phyloP scores from a whole-genome alignment of 2,888 invertebrate species.

The Acrocyrtus sp. region DNA sequence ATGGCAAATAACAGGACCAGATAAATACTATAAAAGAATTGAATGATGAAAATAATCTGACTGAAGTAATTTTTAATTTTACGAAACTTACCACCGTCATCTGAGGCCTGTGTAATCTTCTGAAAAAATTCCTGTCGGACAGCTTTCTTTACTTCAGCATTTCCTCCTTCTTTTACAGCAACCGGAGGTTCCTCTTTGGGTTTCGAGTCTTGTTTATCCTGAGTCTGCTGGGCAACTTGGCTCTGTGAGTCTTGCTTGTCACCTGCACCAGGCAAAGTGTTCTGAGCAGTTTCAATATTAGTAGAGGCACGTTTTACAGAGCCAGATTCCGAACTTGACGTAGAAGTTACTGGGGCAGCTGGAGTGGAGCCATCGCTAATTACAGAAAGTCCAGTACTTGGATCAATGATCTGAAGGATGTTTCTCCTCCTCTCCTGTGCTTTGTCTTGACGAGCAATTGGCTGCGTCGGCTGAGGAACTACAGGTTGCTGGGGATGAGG shows the following conservation, averaged over 20 bases:
- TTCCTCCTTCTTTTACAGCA: conserved; percentile 23
- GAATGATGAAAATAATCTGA: no score
- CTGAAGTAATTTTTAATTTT: no score
- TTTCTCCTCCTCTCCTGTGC: conserved; percentile 64
- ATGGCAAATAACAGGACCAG: no score
- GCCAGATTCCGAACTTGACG: conserved; percentile 17
- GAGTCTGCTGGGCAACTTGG: conserved; percentile 22
- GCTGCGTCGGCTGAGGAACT: conserved; percentile 32
- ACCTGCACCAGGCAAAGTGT: conserved; percentile 13
- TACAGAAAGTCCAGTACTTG: conserved; percentile 66
- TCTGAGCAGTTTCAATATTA: conserved; percentile 34
- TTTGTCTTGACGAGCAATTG: conserved; percentile 59
- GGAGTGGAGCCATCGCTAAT: conserved; percentile 10
- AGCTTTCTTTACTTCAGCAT: conserved; percentile 18
- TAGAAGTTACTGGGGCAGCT: conserved; percentile 21
- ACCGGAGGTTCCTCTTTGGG: conserved; percentile 39
- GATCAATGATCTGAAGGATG: conserved; percentile 69
- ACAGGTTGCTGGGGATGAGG: conserved; percentile 51
- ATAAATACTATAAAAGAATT: no score
- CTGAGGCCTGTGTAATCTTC: conserved; percentile 62
- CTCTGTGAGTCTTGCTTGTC: conserved; percentile 28
- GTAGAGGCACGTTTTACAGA: conserved; percentile 43
- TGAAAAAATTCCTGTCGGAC: conserved; percentile 60
- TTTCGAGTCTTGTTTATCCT: conserved; percentile 31
- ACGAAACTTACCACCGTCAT: no score